Base-by-base conservation (phyloP, 1,140 invertebrate genomes). In the Delia radicum region DNA sequence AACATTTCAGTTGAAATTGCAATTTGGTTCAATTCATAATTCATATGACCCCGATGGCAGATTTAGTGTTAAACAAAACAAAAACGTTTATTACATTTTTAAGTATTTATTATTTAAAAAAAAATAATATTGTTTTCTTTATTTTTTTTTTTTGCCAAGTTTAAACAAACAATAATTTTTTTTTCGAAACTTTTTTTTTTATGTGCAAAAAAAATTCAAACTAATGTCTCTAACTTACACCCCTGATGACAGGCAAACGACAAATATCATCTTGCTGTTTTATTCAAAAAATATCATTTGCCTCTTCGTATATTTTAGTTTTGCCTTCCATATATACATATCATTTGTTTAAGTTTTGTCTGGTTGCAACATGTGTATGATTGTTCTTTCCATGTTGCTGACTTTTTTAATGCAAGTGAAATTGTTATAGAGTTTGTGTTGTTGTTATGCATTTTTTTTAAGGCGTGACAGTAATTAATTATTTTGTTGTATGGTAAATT, bases 381-480 rank as follows among this genome's bases (percentile, higher is more conserved):
- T 21, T 55, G 15, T 55, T 55, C 46, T 21, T 55, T 8, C n/a
- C 48, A 10, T 55, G n/a, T 55, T 21, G 15, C n/a, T 24, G n/a
- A 7, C 48, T 55, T 55, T 1, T 24, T 55, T 21, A 21, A 55
- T 55, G 21, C 6, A 21, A 21, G n/a, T 55, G n/a, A 21, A 21
- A 21, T 55, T 55, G n/a, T 55, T 55, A 0, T 55, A 10, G n/a
- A 7, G 48, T 21, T 55, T 55, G 8, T 55, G n/a, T 63, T 73
- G n/a, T 46, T 72, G 10, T 65, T 62, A 15, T 46, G 6, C 42
- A 27, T 18, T 61, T 71, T 28, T 61, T 21, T 74, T 76, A 82
- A 84, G 83, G 83, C 83, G 82, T 83, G 82, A 85, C 83, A 83
- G 83, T 85, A 84, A 85, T 85, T 85, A 84, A 85, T 84, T 84